Base-by-base conservation (phyloP, 2,888 invertebrate species). In the Glaucopsyche alexis region DNA sequence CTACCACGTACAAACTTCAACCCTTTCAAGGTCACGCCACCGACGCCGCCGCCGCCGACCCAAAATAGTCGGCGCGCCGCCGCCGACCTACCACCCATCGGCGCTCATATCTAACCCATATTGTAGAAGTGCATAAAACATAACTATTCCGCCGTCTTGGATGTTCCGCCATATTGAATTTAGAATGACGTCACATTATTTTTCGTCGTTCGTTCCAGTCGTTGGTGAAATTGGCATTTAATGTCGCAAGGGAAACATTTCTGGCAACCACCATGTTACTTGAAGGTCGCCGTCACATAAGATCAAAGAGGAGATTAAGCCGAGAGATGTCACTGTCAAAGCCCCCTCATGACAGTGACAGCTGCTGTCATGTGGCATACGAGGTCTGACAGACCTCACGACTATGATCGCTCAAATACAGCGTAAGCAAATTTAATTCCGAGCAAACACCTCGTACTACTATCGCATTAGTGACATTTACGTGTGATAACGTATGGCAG, bases 401-500 rank as follows among this genome's bases (percentile, higher is more conserved):
- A 60, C 19, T 19, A 16, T 52, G 52, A 52, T 9, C n/a, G 52
- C 16, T 19, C 19, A 5, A 55, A 55, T 19, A 16, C 16, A 42
- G 45, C 19, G 45, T 6, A 13, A 49, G 29, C 69, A 19, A 67
- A 47, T 69, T 47, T 69, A 69, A 29, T 69, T 47, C 49, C 29
- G 13, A 69, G 29, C 69, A 49, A 69, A 69, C 69, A 49, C 47
- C 47, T 60, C 60, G 8, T 67, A 67, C 11, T 47, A 69, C 69
- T 49, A 69, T 47, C 69, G 49, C 49, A 49, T 69, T 69, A 69
- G 47, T 19, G 69, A 13, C 49, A 69, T 69, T 67, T 69, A 69
- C 40, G 38, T 14, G 13, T 49, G 69, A 49, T 69, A 69, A 49
- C 69, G 13, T 69, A 69, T 69, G 49, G 47, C 13, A 16, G 19